A percentile compares a stretch with the other conserved stretches of the same genome.
phyloP scores from a whole-genome alignment of 2,797 vertebrate genomes.

The Lagorchestes hirsutus region DNA sequence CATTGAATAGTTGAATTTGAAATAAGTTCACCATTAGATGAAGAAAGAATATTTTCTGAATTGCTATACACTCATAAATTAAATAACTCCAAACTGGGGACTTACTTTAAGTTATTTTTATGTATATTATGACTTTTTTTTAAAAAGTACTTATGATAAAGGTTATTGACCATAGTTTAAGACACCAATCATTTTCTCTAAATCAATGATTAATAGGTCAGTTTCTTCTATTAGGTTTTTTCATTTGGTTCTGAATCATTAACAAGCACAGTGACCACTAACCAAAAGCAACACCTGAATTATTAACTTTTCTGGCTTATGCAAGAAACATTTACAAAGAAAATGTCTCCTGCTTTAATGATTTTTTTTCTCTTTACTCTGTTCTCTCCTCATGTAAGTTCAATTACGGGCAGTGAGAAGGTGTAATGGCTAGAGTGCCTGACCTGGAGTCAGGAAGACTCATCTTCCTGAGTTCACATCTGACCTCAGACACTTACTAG shows the following conservation, averaged over 20 bases:
- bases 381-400: slow-evolving; percentile 2
- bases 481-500: not conserved
- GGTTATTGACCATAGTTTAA: slow-evolving; percentile 78
- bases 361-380: slow-evolving; percentile 7
- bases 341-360: slow-evolving; percentile 61
- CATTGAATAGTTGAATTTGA: not conserved
- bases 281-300: slow-evolving; percentile 78
- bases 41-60: slow-evolving; percentile 47
- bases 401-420: not conserved
- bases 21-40: slow-evolving; percentile 26
- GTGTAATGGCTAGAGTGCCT: not conserved
- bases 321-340: slow-evolving; percentile 76
- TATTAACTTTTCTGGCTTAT: slow-evolving; percentile 79
- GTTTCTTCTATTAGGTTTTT: slow-evolving; percentile 77
- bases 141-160: slow-evolving; percentile 78
- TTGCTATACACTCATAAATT: slow-evolving; percentile 30
- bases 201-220: slow-evolving; percentile 78
- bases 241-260: slow-evolving; percentile 81
- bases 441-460: not conserved
- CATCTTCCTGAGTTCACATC: not conserved
- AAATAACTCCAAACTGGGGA: slow-evolving; percentile 46
- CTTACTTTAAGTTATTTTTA: slow-evolving; percentile 6
- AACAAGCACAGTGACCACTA: slow-evolving; percentile 82
- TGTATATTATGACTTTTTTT: slow-evolving; percentile 64
- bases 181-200: slow-evolving; percentile 78